A percentile compares a stretch with the other conserved stretches of the same genome.
phyloP scores from a whole-genome alignment of 1,140 invertebrate species.

The Polyergus mexicanus region DNA sequence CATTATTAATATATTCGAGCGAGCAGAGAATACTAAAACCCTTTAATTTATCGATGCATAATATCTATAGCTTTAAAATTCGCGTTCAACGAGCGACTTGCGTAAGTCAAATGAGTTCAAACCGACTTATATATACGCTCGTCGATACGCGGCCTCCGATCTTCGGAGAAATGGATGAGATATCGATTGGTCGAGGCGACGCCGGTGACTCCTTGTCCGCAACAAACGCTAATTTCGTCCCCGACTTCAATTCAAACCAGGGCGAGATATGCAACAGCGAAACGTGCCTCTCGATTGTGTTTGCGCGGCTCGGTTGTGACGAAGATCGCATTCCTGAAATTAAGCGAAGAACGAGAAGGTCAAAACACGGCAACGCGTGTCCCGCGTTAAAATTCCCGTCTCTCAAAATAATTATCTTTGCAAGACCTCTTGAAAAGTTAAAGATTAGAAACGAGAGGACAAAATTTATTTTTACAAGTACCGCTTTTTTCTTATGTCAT shows the following conservation, averaged over 20 bases:
- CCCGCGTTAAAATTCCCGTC: not conserved
- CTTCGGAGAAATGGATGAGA: not conserved
- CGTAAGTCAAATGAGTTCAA: not conserved
- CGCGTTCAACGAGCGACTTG: not conserved
- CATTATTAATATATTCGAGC: not conserved
- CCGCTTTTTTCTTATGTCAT: not conserved
- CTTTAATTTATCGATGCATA: not conserved
- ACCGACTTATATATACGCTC: no score
- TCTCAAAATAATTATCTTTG: not conserved
- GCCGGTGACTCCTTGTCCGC: not conserved
- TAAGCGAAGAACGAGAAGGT: not conserved
- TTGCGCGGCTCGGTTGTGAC: not conserved
- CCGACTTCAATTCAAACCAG: constrained; percentile 14
- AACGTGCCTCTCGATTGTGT: not conserved
- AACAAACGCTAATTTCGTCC: constrained; percentile 18
- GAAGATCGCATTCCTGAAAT: constrained; percentile 48
- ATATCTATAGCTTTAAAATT: not conserved
- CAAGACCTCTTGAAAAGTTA: not conserved
- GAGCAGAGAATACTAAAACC: not conserved
- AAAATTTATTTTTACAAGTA: not conserved
- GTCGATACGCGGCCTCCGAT: not conserved
- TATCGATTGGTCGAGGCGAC: constrained; percentile 4
- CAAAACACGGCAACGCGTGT: constrained; percentile 33
- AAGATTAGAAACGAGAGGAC: no score
- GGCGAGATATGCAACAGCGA: not conserved